phyloP scores from a whole-genome alignment of 2,113 vertebrate genomes.

The Ploceus nigricollis region DNA sequence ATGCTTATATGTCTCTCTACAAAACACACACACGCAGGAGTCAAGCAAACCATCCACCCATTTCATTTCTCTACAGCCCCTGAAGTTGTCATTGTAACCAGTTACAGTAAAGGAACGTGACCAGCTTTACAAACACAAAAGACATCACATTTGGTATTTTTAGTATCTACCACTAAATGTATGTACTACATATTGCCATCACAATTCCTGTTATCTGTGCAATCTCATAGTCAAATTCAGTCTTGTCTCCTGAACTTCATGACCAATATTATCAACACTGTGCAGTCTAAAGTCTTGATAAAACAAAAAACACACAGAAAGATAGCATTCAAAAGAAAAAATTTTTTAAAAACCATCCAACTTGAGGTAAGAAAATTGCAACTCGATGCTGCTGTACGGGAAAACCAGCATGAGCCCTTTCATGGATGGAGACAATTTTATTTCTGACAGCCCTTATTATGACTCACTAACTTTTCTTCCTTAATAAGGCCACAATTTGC shows the following conservation, averaged over 20 bases:
- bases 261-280: background rate
- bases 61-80: background rate
- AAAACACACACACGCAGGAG: background rate
- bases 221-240: background rate
- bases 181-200: background rate
- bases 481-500: background rate
- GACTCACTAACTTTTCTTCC: conserved; percentile 2
- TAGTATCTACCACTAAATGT: background rate
- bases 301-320: background rate
- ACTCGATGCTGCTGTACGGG: background rate
- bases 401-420: background rate
- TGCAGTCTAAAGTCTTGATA: background rate
- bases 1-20: background rate
- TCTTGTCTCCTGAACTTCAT: background rate
- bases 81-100: background rate
- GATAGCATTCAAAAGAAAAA: background rate
- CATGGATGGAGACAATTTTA: background rate
- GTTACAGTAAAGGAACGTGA: fast-evolving
- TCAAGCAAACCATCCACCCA: background rate
- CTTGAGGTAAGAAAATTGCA: background rate
- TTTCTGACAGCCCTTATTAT: background rate
- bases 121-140: background rate
- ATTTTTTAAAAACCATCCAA: background rate
- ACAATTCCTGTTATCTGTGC: background rate
- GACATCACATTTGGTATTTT: background rate